These are phyloP conservation scores for Drosophila prostipennis DNA, from an alignment of 2,888 invertebrate species.

Conservation along the genomic window DNA sequence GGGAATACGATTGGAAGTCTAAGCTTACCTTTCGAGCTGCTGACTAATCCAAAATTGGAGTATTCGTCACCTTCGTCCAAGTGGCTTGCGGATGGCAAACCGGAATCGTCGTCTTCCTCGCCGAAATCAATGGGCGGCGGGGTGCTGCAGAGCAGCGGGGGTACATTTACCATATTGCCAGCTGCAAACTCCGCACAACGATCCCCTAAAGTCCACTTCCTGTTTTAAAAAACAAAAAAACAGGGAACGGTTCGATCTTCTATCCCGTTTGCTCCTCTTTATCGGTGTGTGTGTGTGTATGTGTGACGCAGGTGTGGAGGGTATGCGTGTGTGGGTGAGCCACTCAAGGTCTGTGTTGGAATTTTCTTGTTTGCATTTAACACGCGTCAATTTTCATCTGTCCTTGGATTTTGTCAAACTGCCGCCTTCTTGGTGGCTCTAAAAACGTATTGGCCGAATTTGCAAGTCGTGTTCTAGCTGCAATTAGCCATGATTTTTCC, in stretches of 20 bases:
- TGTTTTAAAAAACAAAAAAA: constrained; percentile 22
- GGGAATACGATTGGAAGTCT: not conserved
- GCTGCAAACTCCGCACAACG: constrained; percentile 13
- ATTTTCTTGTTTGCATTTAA: constrained; percentile 55
- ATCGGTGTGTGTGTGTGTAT: constrained; percentile 33
- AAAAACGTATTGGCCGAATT: constrained; percentile 1
- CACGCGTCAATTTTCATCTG: constrained; percentile 24
- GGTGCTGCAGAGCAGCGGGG: constrained; percentile 86
- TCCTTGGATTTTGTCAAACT: constrained; percentile 15
- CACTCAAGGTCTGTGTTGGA: constrained; percentile 77
- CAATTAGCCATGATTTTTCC: constrained; percentile 61
- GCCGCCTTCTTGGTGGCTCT: constrained; percentile 5
- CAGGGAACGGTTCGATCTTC: constrained; percentile 20
- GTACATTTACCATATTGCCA: constrained; percentile 84
- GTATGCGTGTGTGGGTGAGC: constrained; percentile 49
- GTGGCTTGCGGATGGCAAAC: constrained; percentile 75
- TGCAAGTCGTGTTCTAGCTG: constrained; percentile 35
- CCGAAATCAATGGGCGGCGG: constrained; percentile 86
- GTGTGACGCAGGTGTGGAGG: constrained; percentile 31
- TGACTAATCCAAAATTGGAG: constrained; percentile 79
- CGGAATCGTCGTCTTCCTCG: constrained; percentile 84
- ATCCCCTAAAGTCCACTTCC: constrained; percentile 28
- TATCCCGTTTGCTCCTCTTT: constrained; percentile 52
- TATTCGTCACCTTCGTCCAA: constrained; percentile 83
- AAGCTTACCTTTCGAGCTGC: constrained; percentile 57